Evolutionary conservation across 1,140 invertebrate species (phyloP).

Genomic region (Neuroterus valhalla): DNA sequence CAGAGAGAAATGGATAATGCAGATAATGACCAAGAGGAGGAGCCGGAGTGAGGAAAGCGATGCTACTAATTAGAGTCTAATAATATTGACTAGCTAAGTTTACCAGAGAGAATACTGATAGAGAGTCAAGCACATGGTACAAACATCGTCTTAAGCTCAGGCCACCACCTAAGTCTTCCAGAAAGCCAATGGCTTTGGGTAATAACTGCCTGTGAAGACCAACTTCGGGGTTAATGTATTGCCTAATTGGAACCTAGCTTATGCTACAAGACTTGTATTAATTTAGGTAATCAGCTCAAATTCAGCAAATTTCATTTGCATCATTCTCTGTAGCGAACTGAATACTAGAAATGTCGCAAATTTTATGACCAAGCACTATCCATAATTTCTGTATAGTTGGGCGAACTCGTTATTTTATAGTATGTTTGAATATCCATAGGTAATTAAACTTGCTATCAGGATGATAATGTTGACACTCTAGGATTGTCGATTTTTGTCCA

Average conservation of each 20-base stretch:
- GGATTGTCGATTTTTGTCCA: too few species aligned
- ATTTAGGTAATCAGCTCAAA: not conserved
- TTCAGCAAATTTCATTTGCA: not conserved
- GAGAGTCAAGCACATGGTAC: slow-evolving; percentile 7
- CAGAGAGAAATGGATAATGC: not conserved
- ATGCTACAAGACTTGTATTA: slow-evolving; percentile 7
- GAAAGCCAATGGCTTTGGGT: slow-evolving; percentile 59
- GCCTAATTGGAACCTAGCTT: slow-evolving; percentile 23
- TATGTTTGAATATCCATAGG: too few species aligned
- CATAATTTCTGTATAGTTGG: too few species aligned
- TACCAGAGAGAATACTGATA: slow-evolving; percentile 18
- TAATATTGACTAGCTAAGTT: slow-evolving; percentile 65
- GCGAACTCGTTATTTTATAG: too few species aligned
- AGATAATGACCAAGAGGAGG: slow-evolving; percentile 4
- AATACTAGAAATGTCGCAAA: too few species aligned
- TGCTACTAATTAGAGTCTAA: slow-evolving; percentile 64
- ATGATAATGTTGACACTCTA: too few species aligned
- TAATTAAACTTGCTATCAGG: too few species aligned
- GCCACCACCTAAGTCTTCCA: slow-evolving; percentile 43
- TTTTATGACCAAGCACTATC: too few species aligned
- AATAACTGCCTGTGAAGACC: slow-evolving; percentile 59
- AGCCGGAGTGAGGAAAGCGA: slow-evolving; percentile 35
- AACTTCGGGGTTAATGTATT: slow-evolving; percentile 40
- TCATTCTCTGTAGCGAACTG: too few species aligned
- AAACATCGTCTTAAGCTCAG: slow-evolving; percentile 22